These are phyloP conservation scores for Sus scrofa DNA, from an alignment of 2,113 vertebrate species.

Conservation along the genomic window DNA sequence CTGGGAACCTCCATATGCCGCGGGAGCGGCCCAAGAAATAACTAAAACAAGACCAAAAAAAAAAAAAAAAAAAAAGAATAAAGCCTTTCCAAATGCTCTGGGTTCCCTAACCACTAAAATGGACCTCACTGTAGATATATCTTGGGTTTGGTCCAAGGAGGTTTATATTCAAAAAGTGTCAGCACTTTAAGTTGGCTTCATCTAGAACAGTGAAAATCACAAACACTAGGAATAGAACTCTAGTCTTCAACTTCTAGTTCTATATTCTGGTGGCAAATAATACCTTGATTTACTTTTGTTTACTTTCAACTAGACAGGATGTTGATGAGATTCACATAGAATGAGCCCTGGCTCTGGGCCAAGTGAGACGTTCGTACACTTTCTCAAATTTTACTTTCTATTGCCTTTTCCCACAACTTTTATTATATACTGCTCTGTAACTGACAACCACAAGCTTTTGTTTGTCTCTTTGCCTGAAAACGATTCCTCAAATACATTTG, in stretches of 20 bases:
- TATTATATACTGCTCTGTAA: not conserved
- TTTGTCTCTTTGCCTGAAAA: constrained; percentile 42
- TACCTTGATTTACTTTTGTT: constrained; percentile 57
- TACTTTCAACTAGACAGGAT: constrained; percentile 30
- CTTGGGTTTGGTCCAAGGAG: not conserved
- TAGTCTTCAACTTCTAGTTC: not conserved
- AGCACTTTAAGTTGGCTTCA: not conserved
- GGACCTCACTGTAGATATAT: not conserved
- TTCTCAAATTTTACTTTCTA: constrained; percentile 19
- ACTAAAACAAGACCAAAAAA: too few relatives aligned
- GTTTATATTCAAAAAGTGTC: not conserved
- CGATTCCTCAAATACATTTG: not conserved
- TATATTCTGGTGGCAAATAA: constrained; percentile 2
- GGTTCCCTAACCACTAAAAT: not conserved
- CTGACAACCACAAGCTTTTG: not conserved
- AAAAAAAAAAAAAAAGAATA: too few relatives aligned
- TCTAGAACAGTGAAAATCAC: not conserved
- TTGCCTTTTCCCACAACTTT: not conserved
- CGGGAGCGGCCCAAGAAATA: too few relatives aligned
- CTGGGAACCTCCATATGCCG: too few relatives aligned
- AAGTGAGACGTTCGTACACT: not conserved
- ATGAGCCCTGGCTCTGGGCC: constrained; percentile 1
- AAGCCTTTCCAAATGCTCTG: not conserved
- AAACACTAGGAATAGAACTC: not conserved
- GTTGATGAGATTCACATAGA: not conserved